Evolutionary conservation across 2,888 invertebrate species (phyloP).

Genomic region (Synergus gifuensis): DNA sequence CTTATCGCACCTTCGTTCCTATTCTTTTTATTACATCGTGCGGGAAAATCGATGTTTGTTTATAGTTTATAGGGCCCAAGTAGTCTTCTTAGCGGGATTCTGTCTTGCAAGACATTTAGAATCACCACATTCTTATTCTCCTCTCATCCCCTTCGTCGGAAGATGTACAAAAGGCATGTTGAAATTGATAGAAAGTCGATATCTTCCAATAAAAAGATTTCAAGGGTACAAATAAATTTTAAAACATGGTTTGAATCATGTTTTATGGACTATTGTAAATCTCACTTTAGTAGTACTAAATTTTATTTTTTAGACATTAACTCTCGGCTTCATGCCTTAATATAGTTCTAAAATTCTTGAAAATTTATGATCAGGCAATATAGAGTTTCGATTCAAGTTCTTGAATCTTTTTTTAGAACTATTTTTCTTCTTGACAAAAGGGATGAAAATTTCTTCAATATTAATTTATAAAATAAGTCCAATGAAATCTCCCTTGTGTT

Average conservation of each 20-base stretch:
- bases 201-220: conserved; percentile 10
- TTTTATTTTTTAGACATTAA: conserved; percentile 2
- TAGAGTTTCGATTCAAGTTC: neutral
- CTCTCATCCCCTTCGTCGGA: neutral
- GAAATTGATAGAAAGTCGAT: conserved; percentile 27
- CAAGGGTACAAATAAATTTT: conserved; percentile 17
- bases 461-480: conserved; percentile 19
- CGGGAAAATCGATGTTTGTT: conserved; percentile 23
- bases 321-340: neutral
- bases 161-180: neutral
- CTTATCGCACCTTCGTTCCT: conserved; percentile 39
- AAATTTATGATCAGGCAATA: neutral
- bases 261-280: conserved; percentile 34
- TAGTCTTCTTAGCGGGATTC: conserved; percentile 8
- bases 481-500: conserved; percentile 7
- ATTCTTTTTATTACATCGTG: conserved; percentile 22
- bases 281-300: conserved; percentile 8
- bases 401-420: neutral
- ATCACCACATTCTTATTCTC: neutral
- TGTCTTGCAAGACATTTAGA: neutral
- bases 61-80: conserved; percentile 20
- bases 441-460: neutral
- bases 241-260: neutral
- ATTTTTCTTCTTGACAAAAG: neutral
- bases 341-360: neutral